phyloP scores from a whole-genome alignment of 2,113 vertebrate species.

The Hemibates koningsi region DNA sequence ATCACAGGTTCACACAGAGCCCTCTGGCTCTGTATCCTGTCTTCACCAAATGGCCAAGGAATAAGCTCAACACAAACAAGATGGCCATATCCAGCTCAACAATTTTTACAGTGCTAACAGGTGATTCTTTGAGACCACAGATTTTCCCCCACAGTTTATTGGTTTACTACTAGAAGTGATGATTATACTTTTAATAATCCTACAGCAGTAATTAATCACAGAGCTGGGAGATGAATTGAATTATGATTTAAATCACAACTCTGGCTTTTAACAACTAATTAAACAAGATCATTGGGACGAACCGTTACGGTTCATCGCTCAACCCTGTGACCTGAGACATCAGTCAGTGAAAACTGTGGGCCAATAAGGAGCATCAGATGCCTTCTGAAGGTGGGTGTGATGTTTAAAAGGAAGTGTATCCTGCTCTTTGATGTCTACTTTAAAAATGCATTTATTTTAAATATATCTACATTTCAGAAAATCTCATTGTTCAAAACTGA shows the following conservation, averaged over 20 bases:
- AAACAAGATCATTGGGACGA: background rate
- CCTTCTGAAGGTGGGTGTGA: background rate
- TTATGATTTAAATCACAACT: background rate
- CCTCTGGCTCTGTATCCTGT: accelerated
- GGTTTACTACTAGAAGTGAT: background rate
- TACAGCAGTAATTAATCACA: background rate
- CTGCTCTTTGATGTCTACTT: background rate
- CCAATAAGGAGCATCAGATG: accelerated
- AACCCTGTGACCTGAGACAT: background rate
- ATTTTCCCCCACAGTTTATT: accelerated
- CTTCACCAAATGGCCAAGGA: background rate
- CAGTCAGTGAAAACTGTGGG: background rate
- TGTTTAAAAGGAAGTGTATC: background rate
- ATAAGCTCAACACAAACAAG: background rate
- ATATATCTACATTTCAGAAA: background rate
- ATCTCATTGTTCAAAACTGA: background rate
- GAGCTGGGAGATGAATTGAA: background rate
- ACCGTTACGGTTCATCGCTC: accelerated
- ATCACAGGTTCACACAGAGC: background rate
- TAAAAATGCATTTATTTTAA: background rate
- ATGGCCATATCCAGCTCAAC: background rate
- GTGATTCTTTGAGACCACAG: background rate
- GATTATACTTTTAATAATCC: background rate
- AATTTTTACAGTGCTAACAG: background rate
- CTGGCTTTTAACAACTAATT: background rate